These are phyloP conservation scores for Aurelia sp. DNA, from an alignment of 30 jellyfish, hydroid and myxozoan genomes.

Conservation along the genomic window DNA sequence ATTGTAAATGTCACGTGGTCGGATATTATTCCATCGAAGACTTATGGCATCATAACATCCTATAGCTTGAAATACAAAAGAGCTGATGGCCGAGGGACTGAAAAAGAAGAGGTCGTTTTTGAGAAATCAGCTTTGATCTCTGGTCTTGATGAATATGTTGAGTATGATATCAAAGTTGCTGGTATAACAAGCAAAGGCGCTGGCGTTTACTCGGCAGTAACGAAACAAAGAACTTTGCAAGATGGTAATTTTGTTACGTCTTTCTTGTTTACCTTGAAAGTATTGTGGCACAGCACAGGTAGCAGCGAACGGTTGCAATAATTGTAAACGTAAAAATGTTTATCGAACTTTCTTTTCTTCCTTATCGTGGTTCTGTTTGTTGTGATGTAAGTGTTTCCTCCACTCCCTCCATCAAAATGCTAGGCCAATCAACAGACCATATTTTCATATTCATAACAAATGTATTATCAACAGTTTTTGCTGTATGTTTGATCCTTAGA, in stretches of 20 bases:
- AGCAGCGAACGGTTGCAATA: too few relatives aligned
- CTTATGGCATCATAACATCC: slow-evolving; percentile 23
- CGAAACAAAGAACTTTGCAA: background rate
- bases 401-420: too few relatives aligned
- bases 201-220: slow-evolving; percentile 9
- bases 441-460: too few relatives aligned
- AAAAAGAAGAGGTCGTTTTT: background rate
- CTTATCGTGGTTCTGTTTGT: too few relatives aligned
- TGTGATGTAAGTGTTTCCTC: too few relatives aligned
- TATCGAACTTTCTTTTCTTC: too few relatives aligned
- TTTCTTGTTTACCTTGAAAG: too few relatives aligned
- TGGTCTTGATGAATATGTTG: slow-evolving; percentile 25
- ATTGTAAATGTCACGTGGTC: slow-evolving; percentile 31
- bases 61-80: slow-evolving; percentile 22
- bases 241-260: background rate
- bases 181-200: slow-evolving; percentile 52
- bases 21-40: slow-evolving; percentile 8
- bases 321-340: too few relatives aligned
- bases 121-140: background rate
- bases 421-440: too few relatives aligned
- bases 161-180: slow-evolving; percentile 37
- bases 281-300: too few relatives aligned
- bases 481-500: too few relatives aligned
- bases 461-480: too few relatives aligned
- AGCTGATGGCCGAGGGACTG: slow-evolving; percentile 15